Base-by-base conservation (phyloP, 2,888 invertebrate species). In the Trichogramma evanescens region DNA sequence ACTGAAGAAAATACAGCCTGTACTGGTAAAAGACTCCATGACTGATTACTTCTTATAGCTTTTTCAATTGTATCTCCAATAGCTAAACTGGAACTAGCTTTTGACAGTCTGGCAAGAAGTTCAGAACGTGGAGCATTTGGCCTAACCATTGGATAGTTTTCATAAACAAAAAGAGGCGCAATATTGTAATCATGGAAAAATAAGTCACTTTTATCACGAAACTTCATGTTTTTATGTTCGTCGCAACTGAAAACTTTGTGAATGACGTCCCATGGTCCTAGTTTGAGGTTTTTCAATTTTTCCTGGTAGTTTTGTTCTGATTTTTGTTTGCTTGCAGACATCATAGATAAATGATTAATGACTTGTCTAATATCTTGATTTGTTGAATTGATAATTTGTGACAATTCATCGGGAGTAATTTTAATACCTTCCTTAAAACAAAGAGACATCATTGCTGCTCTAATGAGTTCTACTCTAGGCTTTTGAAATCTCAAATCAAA, bases 131-230 rank as follows among this genome's bases (percentile, higher is more conserved):
- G 85, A 61, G 86, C 87, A 62, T 85, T 83, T 0, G 95, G 94
- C n/a, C 80, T 78, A 1, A 92, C 93, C 66, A 83, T 83, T 13
- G 93, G 79, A 79, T 99, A 99, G 79, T 98, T 99, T 78, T 99
- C 98, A 71, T 98, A 96, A 0, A 99, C 95, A 80, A 99, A 99
- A 9, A 99, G 81, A 1, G 97, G 94, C n/a, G 89, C 89, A 65
- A 99, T 84, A 71, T 89, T 93, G 80, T 99, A 99, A 81, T 99
- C 99, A 72, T 93, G 89, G 80, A 98, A 99, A 81, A 98, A 99
- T 58, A 99, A 81, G 74, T 92, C 91, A 59, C 88, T 86, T 77
- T 90, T 94, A 73, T 96, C 95, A 66, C 84, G 81, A 6, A 94
- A 80, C 44, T 80, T 83, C 91, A 92, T 92, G 0, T 76, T 81